Percentiles rank a stretch among this genome's conserved stretches.
Evolutionary conservation across 2,113 vertebrate species (phyloP).

Genomic region (Channa maculata): DNA sequence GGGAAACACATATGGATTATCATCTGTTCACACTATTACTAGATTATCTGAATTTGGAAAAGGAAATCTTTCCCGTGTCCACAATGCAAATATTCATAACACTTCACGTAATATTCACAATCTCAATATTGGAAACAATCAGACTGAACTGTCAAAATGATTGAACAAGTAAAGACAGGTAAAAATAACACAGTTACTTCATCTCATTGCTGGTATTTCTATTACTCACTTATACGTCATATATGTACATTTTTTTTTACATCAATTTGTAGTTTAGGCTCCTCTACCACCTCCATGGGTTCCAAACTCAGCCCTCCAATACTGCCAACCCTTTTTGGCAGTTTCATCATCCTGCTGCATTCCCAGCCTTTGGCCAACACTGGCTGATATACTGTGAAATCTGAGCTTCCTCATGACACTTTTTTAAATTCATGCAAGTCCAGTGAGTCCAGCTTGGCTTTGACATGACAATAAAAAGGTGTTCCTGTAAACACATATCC

Average conservation of each 20-base stretch:
- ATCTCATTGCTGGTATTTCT: constrained; percentile 1
- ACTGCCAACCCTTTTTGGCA: constrained; percentile 43
- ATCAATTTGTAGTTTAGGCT: constrained; percentile 11
- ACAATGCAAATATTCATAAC: constrained; percentile 13
- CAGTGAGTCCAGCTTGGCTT: constrained; percentile 15
- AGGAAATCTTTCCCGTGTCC: constrained; percentile 34
- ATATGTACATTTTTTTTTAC: constrained; percentile 2
- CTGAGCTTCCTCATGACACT: not conserved
- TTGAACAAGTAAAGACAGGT: not conserved
- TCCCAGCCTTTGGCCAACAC: constrained; percentile 17
- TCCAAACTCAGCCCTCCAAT: constrained; percentile 32
- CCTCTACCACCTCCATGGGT: constrained; percentile 25
- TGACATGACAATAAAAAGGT: constrained; percentile 26
- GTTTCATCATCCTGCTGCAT: constrained; percentile 40
- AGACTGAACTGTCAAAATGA: not conserved
- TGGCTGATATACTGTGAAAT: constrained; percentile 19
- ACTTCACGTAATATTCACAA: not conserved
- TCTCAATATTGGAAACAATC: not conserved
- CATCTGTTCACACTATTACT: constrained; percentile 49
- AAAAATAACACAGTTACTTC: too few relatives aligned
- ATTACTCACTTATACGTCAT: not conserved
- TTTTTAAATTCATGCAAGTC: constrained; percentile 3
- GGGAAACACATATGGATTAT: constrained; percentile 44
- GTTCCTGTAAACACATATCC: constrained; percentile 27
- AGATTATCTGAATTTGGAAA: constrained; percentile 30